Conservation (phyloP, 2,797 vertebrate genomes). For the Sitta carolinensis region DNA sequence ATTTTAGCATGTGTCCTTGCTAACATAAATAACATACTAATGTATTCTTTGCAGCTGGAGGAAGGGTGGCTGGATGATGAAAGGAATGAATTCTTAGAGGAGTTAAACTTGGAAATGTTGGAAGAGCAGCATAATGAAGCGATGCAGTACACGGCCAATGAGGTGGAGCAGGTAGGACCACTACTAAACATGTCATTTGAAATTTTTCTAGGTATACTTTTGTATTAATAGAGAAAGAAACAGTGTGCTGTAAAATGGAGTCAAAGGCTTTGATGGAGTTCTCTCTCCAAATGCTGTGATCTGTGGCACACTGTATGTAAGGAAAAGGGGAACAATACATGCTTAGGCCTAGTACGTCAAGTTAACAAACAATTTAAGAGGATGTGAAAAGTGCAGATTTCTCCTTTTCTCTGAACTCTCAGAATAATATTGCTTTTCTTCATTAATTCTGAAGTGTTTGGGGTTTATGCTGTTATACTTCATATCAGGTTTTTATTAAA, state of each 20-base stretch:
- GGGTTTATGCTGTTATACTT: background rate
- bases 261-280: slow-evolving; percentile 27
- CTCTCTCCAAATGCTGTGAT: background rate
- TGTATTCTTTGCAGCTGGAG: slow-evolving; percentile 87
- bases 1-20: slow-evolving; percentile 64
- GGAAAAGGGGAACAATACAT: background rate
- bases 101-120: slow-evolving; percentile 95
- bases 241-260: background rate
- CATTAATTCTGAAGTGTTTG: background rate
- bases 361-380: background rate
- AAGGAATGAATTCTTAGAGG: slow-evolving; percentile 95
- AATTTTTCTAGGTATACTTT: background rate
- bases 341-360: background rate
- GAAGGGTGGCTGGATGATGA: slow-evolving; percentile 98
- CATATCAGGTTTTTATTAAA: background rate
- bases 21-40: slow-evolving; percentile 71
- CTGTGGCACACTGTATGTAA: fast-evolving
- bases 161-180: slow-evolving; percentile 85
- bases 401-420: background rate
- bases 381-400: background rate
- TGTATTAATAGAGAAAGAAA: slow-evolving; percentile 13
- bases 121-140: slow-evolving; percentile 92
- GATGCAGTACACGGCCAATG: slow-evolving; percentile 77
- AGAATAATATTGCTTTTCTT: background rate
- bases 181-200: background rate